These are phyloP conservation scores for Pemphigus obesinymphae DNA, from an alignment of 1,140 invertebrate species.

Conservation along the genomic window DNA sequence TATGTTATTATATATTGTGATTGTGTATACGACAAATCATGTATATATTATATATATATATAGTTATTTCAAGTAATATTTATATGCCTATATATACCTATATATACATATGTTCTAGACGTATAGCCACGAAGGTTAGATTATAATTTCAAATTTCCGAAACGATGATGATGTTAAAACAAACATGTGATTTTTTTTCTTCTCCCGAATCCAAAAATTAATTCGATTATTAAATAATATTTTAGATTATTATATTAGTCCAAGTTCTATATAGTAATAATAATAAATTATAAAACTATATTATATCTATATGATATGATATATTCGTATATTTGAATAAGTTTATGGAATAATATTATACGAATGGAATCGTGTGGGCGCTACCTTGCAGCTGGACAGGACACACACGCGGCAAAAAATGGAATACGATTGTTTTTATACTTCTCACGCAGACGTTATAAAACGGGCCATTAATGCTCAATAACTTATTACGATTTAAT, in stretches of 20 bases:
- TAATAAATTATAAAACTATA: not conserved
- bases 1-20: not conserved
- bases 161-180: not conserved
- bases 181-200: not conserved
- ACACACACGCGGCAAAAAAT: not conserved
- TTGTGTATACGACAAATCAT: not conserved
- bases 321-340: not conserved
- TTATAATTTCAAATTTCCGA: not conserved
- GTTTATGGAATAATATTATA: not conserved
- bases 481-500: too few species aligned
- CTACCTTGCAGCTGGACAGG: not conserved
- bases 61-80: not conserved
- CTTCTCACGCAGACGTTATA: not conserved
- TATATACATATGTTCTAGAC: not conserved
- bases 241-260: not conserved
- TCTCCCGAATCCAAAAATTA: not conserved
- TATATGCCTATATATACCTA: too few species aligned
- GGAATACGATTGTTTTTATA: slow-evolving; percentile 1
- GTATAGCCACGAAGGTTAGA: too few species aligned
- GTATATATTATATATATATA: not conserved
- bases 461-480: too few species aligned
- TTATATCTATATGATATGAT: too few species aligned
- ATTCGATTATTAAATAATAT: slow-evolving; percentile 11
- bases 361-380: not conserved
- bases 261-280: not conserved